Evolutionary conservation across 2,888 invertebrate genomes (phyloP).

Genomic region (Bhutanitis thaidina): DNA sequence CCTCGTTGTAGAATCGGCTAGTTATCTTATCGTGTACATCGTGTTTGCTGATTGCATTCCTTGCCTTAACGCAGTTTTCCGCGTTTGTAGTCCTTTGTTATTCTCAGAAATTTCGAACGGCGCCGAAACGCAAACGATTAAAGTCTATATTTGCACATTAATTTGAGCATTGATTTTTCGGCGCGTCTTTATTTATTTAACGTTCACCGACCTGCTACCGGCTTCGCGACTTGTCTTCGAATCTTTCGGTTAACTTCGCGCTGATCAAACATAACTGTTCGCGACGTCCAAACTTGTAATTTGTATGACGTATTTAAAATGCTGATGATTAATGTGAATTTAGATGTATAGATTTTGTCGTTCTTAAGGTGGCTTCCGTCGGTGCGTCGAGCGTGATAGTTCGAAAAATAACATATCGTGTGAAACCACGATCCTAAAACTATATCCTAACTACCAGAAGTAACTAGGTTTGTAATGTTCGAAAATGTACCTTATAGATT

Average conservation of each 20-base stretch:
- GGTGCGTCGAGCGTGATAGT: too few relatives aligned
- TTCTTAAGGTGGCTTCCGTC: too few relatives aligned
- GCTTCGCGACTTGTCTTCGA: background rate
- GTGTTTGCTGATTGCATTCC: background rate
- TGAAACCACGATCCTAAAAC: too few relatives aligned
- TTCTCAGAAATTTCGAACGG: background rate
- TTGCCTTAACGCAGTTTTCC: background rate
- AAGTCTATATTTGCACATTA: conserved; percentile 10
- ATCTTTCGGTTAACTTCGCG: background rate
- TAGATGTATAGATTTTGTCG: too few relatives aligned
- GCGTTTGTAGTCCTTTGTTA: background rate
- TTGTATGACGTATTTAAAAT: too few relatives aligned
- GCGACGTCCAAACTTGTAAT: too few relatives aligned
- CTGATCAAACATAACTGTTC: conserved; percentile 16
- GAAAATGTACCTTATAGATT: too few relatives aligned
- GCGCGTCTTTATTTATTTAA: background rate
- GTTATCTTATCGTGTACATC: conserved; percentile 4
- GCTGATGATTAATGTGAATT: too few relatives aligned
- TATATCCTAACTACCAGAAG: too few relatives aligned
- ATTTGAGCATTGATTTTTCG: conserved; percentile 3
- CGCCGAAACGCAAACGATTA: background rate
- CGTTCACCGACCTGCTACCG: conserved; percentile 6
- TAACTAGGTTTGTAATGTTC: too few relatives aligned
- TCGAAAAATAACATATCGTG: too few relatives aligned
- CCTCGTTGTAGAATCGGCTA: background rate